Base-by-base conservation (phyloP, 2,888 invertebrate species). In the Drosophila peninsularis region DNA sequence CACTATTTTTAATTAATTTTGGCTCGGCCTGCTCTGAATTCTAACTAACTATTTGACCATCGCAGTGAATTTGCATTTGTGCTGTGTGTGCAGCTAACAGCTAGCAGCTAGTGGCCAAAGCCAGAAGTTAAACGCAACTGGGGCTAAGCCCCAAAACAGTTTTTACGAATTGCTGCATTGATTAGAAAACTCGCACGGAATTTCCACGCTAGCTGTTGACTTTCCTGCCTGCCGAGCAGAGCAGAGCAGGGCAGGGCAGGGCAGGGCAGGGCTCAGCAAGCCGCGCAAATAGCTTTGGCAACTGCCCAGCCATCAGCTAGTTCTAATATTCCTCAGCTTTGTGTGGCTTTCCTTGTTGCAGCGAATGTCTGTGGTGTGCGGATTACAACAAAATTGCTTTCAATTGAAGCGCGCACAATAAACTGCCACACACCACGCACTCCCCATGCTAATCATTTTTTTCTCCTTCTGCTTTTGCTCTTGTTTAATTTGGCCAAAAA, bases 1-100 rank as follows among this genome's bases (percentile, higher is more conserved):
- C 50, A 45, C 42, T 54, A 44, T 69, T 76, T 75, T 69, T 65
- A 77, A 76, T 77, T 76, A 77, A 62, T 73, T 77, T 65, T 54
- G 36, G 60, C 32, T 39, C 24, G 39, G 47, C 27, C 45, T 39
- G 41, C 17, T 37, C 55, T 45, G 53, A 49, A 58, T 50, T 54
- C 45, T 9, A 50, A 24, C 60, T 34, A 64, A 53, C 76, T 42
- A 44, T 76, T 62, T 63, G 37, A 34, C 10, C 37, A 49, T 21
- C 50, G 56, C 69, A 53, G 30, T 54, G 49, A 44, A 45, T 52
- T 39, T 50, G 37, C 50, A 50, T 42, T 52, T 61, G 11, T 56
- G 60, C 47, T 56, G 36, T 37, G 30, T 54, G 30, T 50, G 47
- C 32, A 7, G 56, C 21, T 14, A 11, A n/a, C n/a, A n/a, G n/a